These are phyloP conservation scores for Ridgeia piscesae DNA, from an alignment of 1,140 invertebrate genomes.

Conservation along the genomic window DNA sequence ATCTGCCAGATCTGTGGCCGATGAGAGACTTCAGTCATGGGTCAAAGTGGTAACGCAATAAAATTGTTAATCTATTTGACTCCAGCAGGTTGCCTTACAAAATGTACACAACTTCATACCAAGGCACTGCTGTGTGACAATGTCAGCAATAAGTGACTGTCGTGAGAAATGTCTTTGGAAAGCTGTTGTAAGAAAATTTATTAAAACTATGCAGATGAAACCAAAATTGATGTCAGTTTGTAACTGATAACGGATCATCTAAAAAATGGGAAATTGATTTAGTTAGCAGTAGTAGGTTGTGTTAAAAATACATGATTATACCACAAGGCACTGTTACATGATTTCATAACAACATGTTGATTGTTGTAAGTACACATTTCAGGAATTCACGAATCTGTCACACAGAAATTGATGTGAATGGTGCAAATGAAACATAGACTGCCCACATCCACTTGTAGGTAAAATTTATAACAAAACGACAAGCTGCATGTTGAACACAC, in stretches of 20 bases:
- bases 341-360: background rate
- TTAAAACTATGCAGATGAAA: too few species aligned
- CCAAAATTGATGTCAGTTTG: too few species aligned
- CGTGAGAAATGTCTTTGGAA: background rate
- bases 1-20: slow-evolving; percentile 17
- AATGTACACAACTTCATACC: background rate
- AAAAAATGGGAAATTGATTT: too few species aligned
- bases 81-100: background rate
- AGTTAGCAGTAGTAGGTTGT: background rate
- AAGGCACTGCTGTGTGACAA: background rate
- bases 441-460: too few species aligned
- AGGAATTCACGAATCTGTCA: background rate
- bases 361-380: background rate
- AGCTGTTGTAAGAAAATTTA: too few species aligned
- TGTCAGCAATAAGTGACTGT: background rate
- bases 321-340: background rate
- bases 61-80: background rate
- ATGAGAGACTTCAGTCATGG: background rate
- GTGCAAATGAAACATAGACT: background rate
- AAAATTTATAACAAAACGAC: background rate
- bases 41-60: background rate
- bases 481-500: slow-evolving; percentile 48
- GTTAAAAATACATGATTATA: background rate
- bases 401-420: background rate
- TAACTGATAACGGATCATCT: too few species aligned